Conservation (phyloP, 2,113 vertebrate genomes). For the Dipodomys ordii region DNA sequence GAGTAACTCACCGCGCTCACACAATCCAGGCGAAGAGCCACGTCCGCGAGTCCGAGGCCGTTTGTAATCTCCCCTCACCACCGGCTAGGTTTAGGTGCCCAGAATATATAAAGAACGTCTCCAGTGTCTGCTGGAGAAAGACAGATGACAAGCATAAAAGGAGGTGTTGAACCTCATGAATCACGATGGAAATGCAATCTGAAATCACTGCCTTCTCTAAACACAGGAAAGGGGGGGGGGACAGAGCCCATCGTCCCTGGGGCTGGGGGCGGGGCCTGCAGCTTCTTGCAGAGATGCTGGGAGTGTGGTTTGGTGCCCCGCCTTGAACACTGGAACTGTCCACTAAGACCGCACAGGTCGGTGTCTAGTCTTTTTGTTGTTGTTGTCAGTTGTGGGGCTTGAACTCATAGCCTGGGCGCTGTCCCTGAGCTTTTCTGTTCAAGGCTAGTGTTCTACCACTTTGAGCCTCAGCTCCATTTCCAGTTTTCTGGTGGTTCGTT, state of each 20-base stretch:
- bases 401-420: no score
- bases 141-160: not conserved
- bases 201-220: not conserved
- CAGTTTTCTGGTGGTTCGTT: no score
- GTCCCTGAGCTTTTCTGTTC: no score
- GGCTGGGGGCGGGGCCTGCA: not conserved
- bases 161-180: not conserved
- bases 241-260: not conserved
- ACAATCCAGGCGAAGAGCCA: not conserved
- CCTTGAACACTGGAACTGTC: not conserved
- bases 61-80: rapidly evolving
- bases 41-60: rapidly evolving
- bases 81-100: not conserved
- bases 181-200: not conserved
- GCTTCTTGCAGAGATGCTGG: not conserved
- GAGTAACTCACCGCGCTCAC: not conserved
- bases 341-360: no score
- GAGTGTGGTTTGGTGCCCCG: not conserved
- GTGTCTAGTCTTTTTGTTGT: no score
- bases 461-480: no score
- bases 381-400: no score
- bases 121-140: not conserved
- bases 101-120: not conserved
- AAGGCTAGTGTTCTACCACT: no score
- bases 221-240: rapidly evolving